Evolutionary conservation across 2,797 vertebrate genomes (phyloP), one percentile per base, ranked within the genome.

Genomic region (Diglossa cyanea): DNA sequence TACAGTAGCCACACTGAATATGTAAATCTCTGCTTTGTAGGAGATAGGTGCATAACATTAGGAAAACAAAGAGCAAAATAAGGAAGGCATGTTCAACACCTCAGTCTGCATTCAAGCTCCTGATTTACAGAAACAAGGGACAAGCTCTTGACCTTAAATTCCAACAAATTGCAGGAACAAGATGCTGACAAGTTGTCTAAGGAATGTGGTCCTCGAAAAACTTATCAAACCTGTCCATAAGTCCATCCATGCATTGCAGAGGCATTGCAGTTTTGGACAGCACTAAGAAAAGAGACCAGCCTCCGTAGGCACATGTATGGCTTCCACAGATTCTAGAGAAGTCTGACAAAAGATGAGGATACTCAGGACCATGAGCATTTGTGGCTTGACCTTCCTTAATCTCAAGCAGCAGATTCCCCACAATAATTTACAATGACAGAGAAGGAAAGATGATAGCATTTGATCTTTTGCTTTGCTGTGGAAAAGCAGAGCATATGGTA

Each of bases 41-140:
- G 33, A 33, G 31, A n/a, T 11, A 26, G 30, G 53, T 58, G 51
- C 53, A 65, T 40, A 58, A 35, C 74, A 62, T 74, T 83, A 68
- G 84, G 54, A 66, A 77, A 92, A 77, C 88, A 92, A 90, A 89
- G 61, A 84, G 20, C 14, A 58, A 92, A 93, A 68, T 57, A 71
- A 76, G 50, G 45, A 37, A 89, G 92, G 63, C 5, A 2, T 2
- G 60, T 63, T 65, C 4, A 10, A 23, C 61, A n/a, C 58, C 92
- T 72, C 40, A 60, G 51, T 53, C 51, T 82, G 4, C 62, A 65
- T 78, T 76, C n/a, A 60, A 35, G 33, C 39, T 73, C 17, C 26
- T 71, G 66, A 82, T 86, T 72, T 86, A 55, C 18, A 30, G 16
- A 3, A 25, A 65, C 54, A 13, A 44, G 39, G 61, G 68, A 73